Evolutionary conservation across 1,140 invertebrate genomes (phyloP).

Genomic region (Gonioctena quinquepunctata): DNA sequence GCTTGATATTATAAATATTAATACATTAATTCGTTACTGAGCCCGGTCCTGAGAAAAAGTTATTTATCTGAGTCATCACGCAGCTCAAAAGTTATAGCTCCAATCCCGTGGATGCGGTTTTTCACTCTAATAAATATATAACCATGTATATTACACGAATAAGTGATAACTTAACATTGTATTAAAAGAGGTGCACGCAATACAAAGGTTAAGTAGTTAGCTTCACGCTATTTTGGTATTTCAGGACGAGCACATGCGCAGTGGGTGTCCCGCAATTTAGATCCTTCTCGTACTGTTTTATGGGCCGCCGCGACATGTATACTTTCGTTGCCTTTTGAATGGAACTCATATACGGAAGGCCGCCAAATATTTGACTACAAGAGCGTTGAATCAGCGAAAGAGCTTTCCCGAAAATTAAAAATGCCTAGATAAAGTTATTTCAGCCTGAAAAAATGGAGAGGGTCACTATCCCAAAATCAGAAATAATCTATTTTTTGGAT

Average conservation of each 20-base stretch:
- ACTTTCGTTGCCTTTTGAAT: not conserved
- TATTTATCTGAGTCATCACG: constrained; percentile 14
- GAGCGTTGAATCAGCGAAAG: too few relatives aligned
- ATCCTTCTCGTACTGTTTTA: not conserved
- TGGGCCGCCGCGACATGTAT: not conserved
- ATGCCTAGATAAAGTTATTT: too few relatives aligned
- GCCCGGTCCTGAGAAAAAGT: too few relatives aligned
- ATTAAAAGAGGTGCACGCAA: constrained; percentile 43
- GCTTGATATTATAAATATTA: too few relatives aligned
- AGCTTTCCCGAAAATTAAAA: too few relatives aligned
- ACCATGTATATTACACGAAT: constrained; percentile 33
- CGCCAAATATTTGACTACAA: not conserved
- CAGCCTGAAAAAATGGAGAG: too few relatives aligned
- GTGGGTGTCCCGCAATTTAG: constrained; percentile 20
- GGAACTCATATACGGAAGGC: not conserved
- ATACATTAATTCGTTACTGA: too few relatives aligned
- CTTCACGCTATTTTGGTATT: constrained; percentile 39
- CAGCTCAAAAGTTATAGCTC: constrained; percentile 11
- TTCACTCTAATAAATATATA: constrained; percentile 27
- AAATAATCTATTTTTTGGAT: too few relatives aligned
- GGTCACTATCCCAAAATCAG: too few relatives aligned
- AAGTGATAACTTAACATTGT: constrained; percentile 48
- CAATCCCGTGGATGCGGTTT: constrained; percentile 6
- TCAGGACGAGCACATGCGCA: constrained; percentile 9
- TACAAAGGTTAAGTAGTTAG: constrained; percentile 35